Base-by-base conservation (phyloP, 2,113 vertebrate genomes). In the Dasypus novemcinctus region DNA sequence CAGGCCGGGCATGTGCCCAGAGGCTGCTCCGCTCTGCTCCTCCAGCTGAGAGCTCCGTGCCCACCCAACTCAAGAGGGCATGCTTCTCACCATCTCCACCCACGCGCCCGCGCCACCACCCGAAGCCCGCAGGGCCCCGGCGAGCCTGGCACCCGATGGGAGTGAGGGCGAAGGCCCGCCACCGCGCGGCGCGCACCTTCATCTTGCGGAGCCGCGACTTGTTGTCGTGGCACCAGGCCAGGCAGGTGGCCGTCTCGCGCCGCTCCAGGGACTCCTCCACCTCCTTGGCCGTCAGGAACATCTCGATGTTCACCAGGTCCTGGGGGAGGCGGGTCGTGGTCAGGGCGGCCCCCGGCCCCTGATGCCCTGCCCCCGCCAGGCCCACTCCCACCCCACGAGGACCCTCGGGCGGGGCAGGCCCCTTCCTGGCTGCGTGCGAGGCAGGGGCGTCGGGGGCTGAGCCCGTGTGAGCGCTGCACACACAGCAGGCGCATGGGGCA, bases 201-300 rank as follows among this genome's bases (percentile, higher is more conserved):
- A 99, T 99, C 97, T 99, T 99, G 95, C 99, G 99, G 86, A 99
- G 99, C 92, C 99, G 99, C 87, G 99, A 99, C 98, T 99, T 99
- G 97, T 99, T 99, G 98, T 99, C 99, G 25, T 99, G 99, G 98
- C 99, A 99, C 99, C 99, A 99, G 93, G 99, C 99, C 97, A 99
- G 97, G 97, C 99, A 99, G 66, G 99, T 99, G 97, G 99, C 99
- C 0, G 99, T 99, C 98, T 99, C 99, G 81, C 99, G 99, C 97
- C 99, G 98, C 98, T 99, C 99, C 98, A 99, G 98, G 78, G 99
- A 99, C 96, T 99, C 99, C 89, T 99, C 99, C 75, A 99, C 99
- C 98, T 99, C 99, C 96, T 99, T 99, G 91, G 99, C 99, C 79
- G 99, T 99, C 96, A 99, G 98, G 98, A 99, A 99, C 99, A 99